These are phyloP conservation scores for Drosophila subpulchrella DNA, from an alignment of 1,140 invertebrate genomes.

Conservation along the genomic window DNA sequence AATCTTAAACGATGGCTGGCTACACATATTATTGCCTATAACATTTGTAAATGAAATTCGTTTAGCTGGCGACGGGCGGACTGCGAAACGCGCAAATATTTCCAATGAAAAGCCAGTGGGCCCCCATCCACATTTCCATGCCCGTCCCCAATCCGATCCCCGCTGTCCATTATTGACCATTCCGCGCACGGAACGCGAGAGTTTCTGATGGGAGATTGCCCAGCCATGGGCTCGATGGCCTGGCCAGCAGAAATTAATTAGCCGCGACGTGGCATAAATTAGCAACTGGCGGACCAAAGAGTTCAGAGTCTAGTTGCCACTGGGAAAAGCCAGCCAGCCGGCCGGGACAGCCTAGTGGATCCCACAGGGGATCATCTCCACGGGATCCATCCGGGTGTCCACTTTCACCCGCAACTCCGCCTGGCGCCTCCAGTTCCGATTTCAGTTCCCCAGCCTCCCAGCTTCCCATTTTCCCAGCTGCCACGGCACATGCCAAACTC, in stretches of 20 bases:
- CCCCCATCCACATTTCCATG: background rate
- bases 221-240: constrained; percentile 34
- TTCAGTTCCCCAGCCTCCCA: background rate
- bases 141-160: background rate
- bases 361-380: background rate
- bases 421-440: constrained; percentile 1
- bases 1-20: constrained; percentile 65
- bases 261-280: constrained; percentile 76
- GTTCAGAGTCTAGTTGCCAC: constrained; percentile 6
- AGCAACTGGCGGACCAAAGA: constrained; percentile 30
- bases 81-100: constrained; percentile 64
- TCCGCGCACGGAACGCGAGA: constrained; percentile 58
- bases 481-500: constrained; percentile 75
- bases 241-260: constrained; percentile 76
- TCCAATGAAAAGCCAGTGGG: constrained; percentile 65
- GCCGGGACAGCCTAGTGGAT: background rate
- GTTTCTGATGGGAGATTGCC: constrained; percentile 63
- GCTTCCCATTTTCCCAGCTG: constrained; percentile 14
- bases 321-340: background rate
- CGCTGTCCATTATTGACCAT: constrained; percentile 43
- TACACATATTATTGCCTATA: constrained; percentile 18
- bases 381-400: background rate
- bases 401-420: constrained; percentile 1
- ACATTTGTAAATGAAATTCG: constrained; percentile 36
- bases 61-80: constrained; percentile 24